Base-by-base conservation (phyloP, 2,888 invertebrate species). In the Synergus umbraculus region DNA sequence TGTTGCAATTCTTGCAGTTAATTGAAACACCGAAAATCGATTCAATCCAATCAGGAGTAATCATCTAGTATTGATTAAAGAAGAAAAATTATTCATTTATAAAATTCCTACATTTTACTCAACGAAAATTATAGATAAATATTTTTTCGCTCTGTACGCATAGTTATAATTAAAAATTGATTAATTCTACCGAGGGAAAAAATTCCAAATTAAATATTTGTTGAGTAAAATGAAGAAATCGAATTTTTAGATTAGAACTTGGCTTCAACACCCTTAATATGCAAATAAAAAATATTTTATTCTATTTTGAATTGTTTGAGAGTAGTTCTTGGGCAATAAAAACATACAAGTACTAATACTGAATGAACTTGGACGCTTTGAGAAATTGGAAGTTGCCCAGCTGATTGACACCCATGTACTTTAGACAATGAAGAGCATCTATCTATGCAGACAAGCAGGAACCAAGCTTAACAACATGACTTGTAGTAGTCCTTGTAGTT, bases 1-100 rank as follows among this genome's bases (percentile, higher is more conserved):
- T 67, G 22, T 69, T 69, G 13, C 46, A 46, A 69, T 49, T 22
- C 37, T 60, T 65, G 54, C 44, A n/a, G 44, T 76, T 79, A 79
- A 79, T 79, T 79, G 65, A 43, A 65, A 79, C 37, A 63, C 67
- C 44, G 67, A 69, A 69, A 49, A 69, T 58, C 63, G 54, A 79
- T 79, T 46, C 63, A 15, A 67, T 77, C 49, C 76, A 79, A 77
- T 69, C 67, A 77, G 46, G 63, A 46, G 46, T 67, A 79, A 77
- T 79, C 76, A 69, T 79, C 76, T 63, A 43, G 44, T 22, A 37
- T 49, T 76, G 46, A 69, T 69, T 60, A 67, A 79, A 49, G 15
- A 46, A 69, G 49, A 18, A 46, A 69, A 18, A 69, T n/a, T 12
- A 41, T 69, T 69, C 15, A 43, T 41, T 43, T 46, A 13, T 44